phyloP scores from a whole-genome alignment of 2,113 vertebrate species.

The Phyllostomus discolor region DNA sequence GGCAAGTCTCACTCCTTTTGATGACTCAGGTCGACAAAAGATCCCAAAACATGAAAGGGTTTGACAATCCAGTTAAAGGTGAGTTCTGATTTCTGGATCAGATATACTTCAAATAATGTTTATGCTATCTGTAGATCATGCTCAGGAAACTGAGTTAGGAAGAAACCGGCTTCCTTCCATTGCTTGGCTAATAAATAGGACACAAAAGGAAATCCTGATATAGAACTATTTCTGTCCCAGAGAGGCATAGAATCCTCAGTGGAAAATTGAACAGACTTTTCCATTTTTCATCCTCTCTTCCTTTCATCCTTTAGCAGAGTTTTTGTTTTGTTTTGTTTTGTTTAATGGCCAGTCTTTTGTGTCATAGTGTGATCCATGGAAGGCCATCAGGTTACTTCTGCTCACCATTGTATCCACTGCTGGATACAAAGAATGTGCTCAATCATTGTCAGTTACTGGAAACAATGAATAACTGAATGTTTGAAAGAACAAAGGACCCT shows the following conservation, averaged over 20 bases:
- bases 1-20: neutral
- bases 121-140: neutral
- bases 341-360: neutral
- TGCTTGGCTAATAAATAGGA: conserved; percentile 21
- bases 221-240: neutral
- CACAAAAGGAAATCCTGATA: conserved; percentile 48
- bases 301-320: neutral
- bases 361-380: neutral
- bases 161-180: conserved; percentile 33
- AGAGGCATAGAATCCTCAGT: neutral
- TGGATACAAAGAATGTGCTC: neutral
- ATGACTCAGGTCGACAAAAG: neutral
- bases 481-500: neutral
- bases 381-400: neutral
- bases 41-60: neutral
- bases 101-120: conserved; percentile 21
- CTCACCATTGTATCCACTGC: neutral
- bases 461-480: neutral
- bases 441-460: neutral
- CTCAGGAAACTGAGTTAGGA: conserved; percentile 32
- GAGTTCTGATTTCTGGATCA: conserved; percentile 23
- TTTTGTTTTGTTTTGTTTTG: neutral
- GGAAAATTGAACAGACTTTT: neutral
- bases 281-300: neutral
- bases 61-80: conserved; percentile 4